Base-by-base conservation (phyloP, 2,888 invertebrate species). In the Galeruca laticollis region DNA sequence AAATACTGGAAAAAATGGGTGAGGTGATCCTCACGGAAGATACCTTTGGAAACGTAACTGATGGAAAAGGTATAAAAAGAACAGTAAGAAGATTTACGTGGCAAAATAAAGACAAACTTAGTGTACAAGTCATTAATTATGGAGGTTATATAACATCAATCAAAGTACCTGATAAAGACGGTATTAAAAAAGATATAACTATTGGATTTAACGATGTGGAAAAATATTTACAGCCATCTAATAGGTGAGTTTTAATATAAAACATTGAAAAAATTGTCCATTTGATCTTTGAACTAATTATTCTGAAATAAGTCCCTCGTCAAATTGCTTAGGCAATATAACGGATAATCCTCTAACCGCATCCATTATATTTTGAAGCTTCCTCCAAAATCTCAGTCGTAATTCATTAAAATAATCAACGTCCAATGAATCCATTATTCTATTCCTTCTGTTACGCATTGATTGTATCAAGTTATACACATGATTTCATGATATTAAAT, bases 91-190 rank as follows among this genome's bases (percentile, higher is more conserved):
- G 91, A 73, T 92, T 90, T 78, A 93, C 92, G 0, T 89, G 94
- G 87, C 88, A 84, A 68, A 94, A 93, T 75, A 86, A 85, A 63
- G 89, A 89, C 77, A 87, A 89, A 62, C 88, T 92, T 85, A 87
- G 84, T 57, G 90, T 93, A 0, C 89, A 89, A 86, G 71, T 75
- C 15, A 90, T 95, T 67, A 91, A 91, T 13, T 93, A 93, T 77
- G 97, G 97, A 33, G 96, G 95, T 1, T 93, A 94, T 2, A 90
- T 97, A 68, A 93, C 92, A 0, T 88, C 91, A 21, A 88, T 97
- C 13, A 88, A 89, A 81, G 89, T 92, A 1, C 94, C 94, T 0
- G 93, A 95, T 56, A 90, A 88, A 73, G 86, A 89, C 80, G 94
- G 94, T 43, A 85, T 88, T 8, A 80, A 92, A 5, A 92, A 90